Conservation (phyloP, 2,888 invertebrate genomes). For the Penaeus monodon region DNA sequence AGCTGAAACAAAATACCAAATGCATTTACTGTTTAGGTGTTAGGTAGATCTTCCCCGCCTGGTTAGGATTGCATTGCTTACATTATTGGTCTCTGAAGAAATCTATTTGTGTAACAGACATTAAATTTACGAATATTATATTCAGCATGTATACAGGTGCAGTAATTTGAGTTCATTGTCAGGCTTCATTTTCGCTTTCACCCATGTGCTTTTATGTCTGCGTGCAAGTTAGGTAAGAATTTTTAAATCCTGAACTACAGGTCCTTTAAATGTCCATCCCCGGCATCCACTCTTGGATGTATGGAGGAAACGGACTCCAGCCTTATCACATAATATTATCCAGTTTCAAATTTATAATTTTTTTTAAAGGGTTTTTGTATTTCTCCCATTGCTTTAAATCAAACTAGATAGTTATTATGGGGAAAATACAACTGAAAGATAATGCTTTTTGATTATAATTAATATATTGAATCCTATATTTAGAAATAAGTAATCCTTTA, state of each 20-base stretch:
- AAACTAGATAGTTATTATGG: constrained; percentile 19
- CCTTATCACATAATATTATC: constrained; percentile 3
- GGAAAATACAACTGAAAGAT: neutral
- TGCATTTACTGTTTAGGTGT: constrained; percentile 17
- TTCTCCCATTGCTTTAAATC: constrained; percentile 28
- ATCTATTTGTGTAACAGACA: constrained; percentile 43
- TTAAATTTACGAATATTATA: constrained; percentile 31
- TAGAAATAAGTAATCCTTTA: neutral
- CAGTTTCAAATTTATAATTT: constrained; percentile 4
- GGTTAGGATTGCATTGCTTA: neutral
- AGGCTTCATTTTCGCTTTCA: constrained; percentile 51
- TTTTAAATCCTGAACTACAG: constrained; percentile 12
- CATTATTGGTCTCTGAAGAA: constrained; percentile 26
- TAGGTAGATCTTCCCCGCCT: constrained; percentile 1
- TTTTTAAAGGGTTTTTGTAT: neutral
- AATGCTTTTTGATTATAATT: constrained; percentile 21
- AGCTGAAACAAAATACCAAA: constrained; percentile 40
- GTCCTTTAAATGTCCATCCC: constrained; percentile 46
- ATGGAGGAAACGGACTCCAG: constrained; percentile 2
- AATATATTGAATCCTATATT: constrained; percentile 36
- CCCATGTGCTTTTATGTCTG: constrained; percentile 44
- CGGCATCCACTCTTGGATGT: neutral
- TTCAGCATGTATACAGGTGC: constrained; percentile 26
- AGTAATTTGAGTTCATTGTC: constrained; percentile 34
- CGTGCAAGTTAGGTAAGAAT: constrained; percentile 19